Evolutionary conservation across 1,140 invertebrate genomes (phyloP).

Genomic region (Gryllus bimaculatus): DNA sequence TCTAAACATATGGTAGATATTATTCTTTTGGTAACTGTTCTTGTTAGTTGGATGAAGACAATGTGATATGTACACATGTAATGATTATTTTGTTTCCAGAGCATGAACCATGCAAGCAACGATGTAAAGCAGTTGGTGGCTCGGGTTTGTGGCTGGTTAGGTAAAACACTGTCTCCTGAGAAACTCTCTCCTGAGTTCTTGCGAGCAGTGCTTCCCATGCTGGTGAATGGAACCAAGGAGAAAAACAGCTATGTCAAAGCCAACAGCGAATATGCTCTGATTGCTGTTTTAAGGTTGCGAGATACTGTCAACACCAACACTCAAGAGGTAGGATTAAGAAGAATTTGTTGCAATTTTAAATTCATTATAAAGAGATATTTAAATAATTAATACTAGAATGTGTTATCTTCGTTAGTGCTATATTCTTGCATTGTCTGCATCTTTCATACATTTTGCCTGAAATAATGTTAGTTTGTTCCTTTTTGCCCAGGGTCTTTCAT

Average conservation of each 20-base stretch:
- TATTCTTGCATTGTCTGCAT: too few species aligned
- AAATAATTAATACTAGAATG: too few species aligned
- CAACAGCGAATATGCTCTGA: constrained; percentile 84
- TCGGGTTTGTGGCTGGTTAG: constrained; percentile 63
- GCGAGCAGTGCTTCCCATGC: constrained; percentile 70
- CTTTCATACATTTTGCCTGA: too few species aligned
- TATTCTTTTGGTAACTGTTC: too few species aligned
- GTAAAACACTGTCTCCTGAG: constrained; percentile 46
- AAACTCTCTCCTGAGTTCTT: constrained; percentile 61
- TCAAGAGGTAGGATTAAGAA: constrained; percentile 50
- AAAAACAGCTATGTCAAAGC: constrained; percentile 92
- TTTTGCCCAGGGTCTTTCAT: too few species aligned
- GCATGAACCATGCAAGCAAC: constrained; percentile 87
- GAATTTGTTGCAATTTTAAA: too few species aligned
- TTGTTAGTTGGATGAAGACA: too few species aligned
- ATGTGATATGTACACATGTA: too few species aligned
- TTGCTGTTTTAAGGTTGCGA: constrained; percentile 70
- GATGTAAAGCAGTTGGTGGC: constrained; percentile 91
- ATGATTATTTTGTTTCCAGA: constrained; percentile 42
- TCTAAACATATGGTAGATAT: too few species aligned
- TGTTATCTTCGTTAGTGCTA: too few species aligned
- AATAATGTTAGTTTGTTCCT: too few species aligned
- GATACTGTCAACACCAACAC: constrained; percentile 53
- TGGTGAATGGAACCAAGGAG: constrained; percentile 96
- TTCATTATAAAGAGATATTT: too few species aligned